Conservation (phyloP, 2,888 invertebrate species). For the Meloe dianella region DNA sequence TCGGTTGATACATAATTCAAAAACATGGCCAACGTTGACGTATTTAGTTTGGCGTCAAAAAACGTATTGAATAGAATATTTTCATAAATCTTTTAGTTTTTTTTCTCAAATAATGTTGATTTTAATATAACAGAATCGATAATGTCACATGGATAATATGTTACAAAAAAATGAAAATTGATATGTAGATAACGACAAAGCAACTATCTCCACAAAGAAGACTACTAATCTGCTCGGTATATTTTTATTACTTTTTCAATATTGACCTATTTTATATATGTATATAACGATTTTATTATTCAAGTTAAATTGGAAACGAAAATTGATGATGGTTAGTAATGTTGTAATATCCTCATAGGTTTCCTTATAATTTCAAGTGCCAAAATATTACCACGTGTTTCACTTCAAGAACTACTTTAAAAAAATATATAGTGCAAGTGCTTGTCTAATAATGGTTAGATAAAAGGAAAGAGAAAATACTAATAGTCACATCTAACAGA, state of each 20-base stretch:
- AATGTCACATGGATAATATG: neutral
- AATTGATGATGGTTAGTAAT: conserved; percentile 10
- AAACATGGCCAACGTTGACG: conserved; percentile 49
- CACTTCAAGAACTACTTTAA: conserved; percentile 22
- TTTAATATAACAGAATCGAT: neutral
- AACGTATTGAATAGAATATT: neutral
- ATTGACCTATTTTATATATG: conserved; percentile 4
- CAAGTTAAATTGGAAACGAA: neutral
- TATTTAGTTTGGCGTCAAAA: conserved; percentile 38
- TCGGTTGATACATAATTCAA: conserved; percentile 49
- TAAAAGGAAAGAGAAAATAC: conserved; percentile 19
- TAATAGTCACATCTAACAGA: conserved; percentile 23
- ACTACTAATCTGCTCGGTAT: neutral
- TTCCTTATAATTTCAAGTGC: conserved; percentile 16
- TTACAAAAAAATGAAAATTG: neutral
- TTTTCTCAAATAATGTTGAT: neutral
- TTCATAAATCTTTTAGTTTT: neutral
- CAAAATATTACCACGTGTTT: conserved; percentile 26
- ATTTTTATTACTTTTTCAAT: conserved; percentile 10
- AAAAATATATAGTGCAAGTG: conserved; percentile 21
- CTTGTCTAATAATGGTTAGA: conserved; percentile 23
- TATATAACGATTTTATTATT: neutral
- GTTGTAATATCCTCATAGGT: conserved; percentile 4
- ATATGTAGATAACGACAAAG: neutral
- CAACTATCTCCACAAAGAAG: neutral